Evolutionary conservation across 2,113 vertebrate species (phyloP).

Genomic region (Terrapene triunguis): DNA sequence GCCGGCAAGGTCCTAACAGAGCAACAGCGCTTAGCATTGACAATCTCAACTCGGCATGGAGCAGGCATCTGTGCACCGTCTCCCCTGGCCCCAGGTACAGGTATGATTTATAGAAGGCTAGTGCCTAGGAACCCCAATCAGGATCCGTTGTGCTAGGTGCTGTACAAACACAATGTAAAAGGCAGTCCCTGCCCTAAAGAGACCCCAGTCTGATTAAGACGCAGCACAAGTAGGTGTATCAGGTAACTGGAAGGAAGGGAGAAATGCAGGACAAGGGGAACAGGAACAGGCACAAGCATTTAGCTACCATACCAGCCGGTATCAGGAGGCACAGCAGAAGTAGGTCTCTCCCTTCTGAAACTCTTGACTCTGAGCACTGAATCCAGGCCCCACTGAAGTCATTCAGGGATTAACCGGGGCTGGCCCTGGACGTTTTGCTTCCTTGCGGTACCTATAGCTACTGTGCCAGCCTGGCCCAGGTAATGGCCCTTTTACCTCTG

Average conservation of each 20-base stretch:
- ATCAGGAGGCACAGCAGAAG: not conserved
- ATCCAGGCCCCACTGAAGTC: not conserved
- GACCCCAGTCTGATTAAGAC: not conserved
- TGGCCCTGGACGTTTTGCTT: not conserved
- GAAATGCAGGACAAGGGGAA: not conserved
- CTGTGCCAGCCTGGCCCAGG: not conserved
- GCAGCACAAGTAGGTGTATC: not conserved
- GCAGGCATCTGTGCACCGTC: not conserved
- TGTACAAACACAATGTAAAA: not conserved
- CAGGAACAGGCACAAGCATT: not conserved
- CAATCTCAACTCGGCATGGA: not conserved
- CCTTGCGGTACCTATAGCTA: not conserved
- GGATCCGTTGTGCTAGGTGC: not conserved
- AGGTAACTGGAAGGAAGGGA: not conserved
- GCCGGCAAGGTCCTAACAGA: not conserved
- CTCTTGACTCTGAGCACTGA: not conserved
- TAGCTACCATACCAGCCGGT: not conserved
- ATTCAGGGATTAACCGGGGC: not conserved
- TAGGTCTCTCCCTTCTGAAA: not conserved
- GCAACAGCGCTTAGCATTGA: not conserved
- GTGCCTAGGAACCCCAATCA: not conserved
- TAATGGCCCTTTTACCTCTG: not conserved
- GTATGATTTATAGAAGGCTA: not conserved
- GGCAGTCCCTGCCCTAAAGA: not conserved
- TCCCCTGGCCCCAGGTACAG: not conserved